phyloP scores from a whole-genome alignment of 2,113 vertebrate species.

The Phoxinus phoxinus region DNA sequence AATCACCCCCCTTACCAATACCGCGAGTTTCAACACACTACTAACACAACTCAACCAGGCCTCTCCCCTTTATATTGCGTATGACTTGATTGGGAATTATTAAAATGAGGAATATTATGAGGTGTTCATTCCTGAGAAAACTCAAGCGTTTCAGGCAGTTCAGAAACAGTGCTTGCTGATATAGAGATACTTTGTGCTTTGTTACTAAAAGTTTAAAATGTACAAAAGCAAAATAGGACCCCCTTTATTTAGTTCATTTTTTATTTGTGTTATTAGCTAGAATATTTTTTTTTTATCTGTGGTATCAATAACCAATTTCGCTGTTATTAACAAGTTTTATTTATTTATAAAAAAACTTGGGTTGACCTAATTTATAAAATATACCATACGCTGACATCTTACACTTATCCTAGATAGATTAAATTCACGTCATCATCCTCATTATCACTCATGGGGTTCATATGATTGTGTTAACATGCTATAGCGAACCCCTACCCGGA shows the following conservation, averaged over 20 bases:
- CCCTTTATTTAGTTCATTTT: not conserved
- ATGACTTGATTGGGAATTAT: too few species aligned
- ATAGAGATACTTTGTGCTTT: too few species aligned
- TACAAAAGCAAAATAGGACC: too few species aligned
- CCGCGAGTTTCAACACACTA: too few species aligned
- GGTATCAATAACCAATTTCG: not conserved
- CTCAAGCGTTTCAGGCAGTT: too few species aligned
- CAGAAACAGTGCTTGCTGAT: too few species aligned
- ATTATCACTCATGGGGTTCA: not conserved
- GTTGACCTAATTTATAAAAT: not conserved
- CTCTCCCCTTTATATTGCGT: too few species aligned
- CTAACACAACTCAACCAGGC: too few species aligned
- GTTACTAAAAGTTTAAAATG: too few species aligned
- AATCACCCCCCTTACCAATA: too few species aligned
- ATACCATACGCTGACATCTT: not conserved
- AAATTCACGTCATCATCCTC: not conserved
- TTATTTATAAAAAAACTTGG: not conserved
- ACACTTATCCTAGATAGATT: not conserved
- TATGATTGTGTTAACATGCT: not conserved
- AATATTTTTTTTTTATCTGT: not conserved
- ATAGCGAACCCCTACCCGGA: slow-evolving; percentile 96
- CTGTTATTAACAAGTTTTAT: not conserved
- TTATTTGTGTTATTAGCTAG: not conserved
- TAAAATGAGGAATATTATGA: too few species aligned
- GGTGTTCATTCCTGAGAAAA: too few species aligned